Evolutionary conservation across 2,888 invertebrate genomes (phyloP).

Genomic region (Dilophus febrilis): DNA sequence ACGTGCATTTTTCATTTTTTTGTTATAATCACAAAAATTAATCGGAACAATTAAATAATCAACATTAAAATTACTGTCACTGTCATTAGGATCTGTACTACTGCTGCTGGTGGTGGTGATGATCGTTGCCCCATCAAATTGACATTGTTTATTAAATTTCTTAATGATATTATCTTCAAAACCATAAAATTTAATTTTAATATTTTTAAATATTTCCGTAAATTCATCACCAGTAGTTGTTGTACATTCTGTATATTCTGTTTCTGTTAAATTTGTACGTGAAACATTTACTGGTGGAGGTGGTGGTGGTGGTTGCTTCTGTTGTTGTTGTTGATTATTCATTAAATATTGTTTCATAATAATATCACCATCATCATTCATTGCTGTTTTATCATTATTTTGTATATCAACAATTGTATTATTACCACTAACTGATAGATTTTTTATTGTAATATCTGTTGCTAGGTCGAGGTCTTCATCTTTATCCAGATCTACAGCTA

Average conservation of each 20-base stretch:
- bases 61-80: conserved; percentile 34
- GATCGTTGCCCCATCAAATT: conserved; percentile 25
- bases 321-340: conserved; percentile 11
- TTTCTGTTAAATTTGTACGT: neutral
- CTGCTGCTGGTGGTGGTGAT: no score
- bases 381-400: no score
- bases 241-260: neutral
- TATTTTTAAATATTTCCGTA: conserved; percentile 14
- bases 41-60: conserved; percentile 50
- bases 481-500: no score
- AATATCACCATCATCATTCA: neutral
- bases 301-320: neutral
- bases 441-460: neutral
- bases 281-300: neutral
- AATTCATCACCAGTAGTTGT: no score
- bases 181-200: conserved; percentile 29
- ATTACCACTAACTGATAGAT: no score
- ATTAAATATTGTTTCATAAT: conserved; percentile 5
- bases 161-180: conserved; percentile 30
- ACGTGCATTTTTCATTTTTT: conserved; percentile 19
- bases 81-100: no score
- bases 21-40: conserved; percentile 16
- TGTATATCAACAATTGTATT: no score
- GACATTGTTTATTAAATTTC: conserved; percentile 32
- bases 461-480: no score